phyloP scores from a whole-genome alignment of 2,113 vertebrate species.

The Platysteira castanea region DNA sequence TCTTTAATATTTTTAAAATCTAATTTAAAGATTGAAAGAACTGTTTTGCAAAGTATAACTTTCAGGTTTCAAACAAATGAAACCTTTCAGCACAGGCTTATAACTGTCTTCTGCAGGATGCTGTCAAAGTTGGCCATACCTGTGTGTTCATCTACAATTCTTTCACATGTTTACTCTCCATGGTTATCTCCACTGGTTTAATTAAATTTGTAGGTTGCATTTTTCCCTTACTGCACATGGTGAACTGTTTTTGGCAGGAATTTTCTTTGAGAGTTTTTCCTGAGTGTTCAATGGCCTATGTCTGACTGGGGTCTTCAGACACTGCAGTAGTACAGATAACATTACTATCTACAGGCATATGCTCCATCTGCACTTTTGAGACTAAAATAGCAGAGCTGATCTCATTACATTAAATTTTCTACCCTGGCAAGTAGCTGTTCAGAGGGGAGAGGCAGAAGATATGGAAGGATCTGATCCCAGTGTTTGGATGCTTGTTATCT shows the following conservation, averaged over 20 bases:
- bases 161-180: not conserved
- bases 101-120: not conserved
- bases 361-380: not conserved
- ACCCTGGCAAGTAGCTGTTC: not conserved
- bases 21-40: not conserved
- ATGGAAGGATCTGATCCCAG: not conserved
- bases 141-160: not conserved
- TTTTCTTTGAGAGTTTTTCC: not conserved
- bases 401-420: not conserved
- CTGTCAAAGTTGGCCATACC: not conserved
- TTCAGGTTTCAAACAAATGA: not conserved
- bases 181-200: not conserved
- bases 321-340: not conserved
- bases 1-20: not conserved
- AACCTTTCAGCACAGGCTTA: not conserved
- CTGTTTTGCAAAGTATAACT: not conserved
- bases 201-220: not conserved
- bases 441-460: not conserved
- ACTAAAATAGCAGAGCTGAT: conserved; percentile 1
- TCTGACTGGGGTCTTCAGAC: not conserved
- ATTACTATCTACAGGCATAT: not conserved
- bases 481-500: not conserved
- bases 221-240: not conserved
- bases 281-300: not conserved
- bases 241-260: not conserved